Conservation (phyloP, 2,888 invertebrate genomes). For the Tinea trinotella region DNA sequence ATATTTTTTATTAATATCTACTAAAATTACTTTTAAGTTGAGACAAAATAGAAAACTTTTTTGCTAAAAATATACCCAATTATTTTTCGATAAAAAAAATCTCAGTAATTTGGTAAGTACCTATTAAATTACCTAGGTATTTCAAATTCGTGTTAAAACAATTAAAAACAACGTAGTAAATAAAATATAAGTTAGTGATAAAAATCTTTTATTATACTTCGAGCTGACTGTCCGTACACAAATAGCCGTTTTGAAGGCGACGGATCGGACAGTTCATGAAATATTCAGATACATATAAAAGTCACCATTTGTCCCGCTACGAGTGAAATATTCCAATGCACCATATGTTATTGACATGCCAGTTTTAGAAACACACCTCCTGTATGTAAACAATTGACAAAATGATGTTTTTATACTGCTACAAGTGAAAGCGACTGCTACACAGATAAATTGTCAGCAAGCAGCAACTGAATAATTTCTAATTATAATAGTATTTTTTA, state of each 20-base stretch:
- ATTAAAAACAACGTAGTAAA: slow-evolving; percentile 36
- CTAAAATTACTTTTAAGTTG: too few relatives aligned
- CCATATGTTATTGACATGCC: slow-evolving; percentile 2
- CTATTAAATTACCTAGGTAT: too few relatives aligned
- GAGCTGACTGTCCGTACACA: not conserved
- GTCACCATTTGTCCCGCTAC: slow-evolving; percentile 25
- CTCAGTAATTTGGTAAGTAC: too few relatives aligned
- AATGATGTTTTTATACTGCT: too few relatives aligned
- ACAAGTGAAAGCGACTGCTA: too few relatives aligned
- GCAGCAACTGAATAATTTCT: too few relatives aligned
- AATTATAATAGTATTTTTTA: too few relatives aligned
- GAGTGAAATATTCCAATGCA: not conserved
- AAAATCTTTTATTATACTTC: slow-evolving; percentile 13
- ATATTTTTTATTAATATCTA: too few relatives aligned
- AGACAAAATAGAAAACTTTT: too few relatives aligned
- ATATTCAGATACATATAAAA: slow-evolving; percentile 51
- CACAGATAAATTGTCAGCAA: too few relatives aligned
- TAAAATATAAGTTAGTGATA: not conserved
- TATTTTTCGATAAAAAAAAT: too few relatives aligned
- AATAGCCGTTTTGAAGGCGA: slow-evolving; percentile 29
- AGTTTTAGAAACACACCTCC: not conserved
- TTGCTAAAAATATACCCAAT: too few relatives aligned
- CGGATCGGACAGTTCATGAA: slow-evolving; percentile 48
- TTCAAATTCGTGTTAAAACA: not conserved
- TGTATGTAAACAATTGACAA: not conserved